These are phyloP conservation scores for Loris lydekkerianus DNA, from an alignment of 2,797 vertebrate species.

Conservation along the genomic window DNA sequence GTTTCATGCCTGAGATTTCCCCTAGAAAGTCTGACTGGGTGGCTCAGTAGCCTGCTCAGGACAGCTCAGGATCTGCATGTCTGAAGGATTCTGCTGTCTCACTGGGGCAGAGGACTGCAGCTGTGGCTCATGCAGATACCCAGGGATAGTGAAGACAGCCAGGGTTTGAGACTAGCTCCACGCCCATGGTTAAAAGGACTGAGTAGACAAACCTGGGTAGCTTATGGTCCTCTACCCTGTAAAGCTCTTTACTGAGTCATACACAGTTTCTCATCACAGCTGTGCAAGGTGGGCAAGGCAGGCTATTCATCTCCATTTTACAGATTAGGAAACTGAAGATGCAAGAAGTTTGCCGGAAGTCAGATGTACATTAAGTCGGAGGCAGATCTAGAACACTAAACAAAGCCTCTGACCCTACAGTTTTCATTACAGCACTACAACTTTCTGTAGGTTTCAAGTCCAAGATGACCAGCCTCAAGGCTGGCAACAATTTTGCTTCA, in stretches of 20 bases:
- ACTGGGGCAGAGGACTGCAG: not conserved
- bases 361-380: not conserved
- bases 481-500: not conserved
- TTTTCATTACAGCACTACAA: not conserved
- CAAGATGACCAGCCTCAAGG: not conserved
- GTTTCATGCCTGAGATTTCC: not conserved
- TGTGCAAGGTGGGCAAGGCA: not conserved
- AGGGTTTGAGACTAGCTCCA: not conserved
- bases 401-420: not conserved
- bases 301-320: slow-evolving; percentile 24
- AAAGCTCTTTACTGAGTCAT: not conserved
- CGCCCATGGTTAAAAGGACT: not conserved
- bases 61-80: fast-evolving
- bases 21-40: not conserved
- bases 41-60: no score
- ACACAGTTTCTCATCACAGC: not conserved
- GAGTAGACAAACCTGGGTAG: not conserved
- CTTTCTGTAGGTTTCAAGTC: not conserved
- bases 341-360: slow-evolving; percentile 26
- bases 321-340: slow-evolving; percentile 38
- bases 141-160: fast-evolving
- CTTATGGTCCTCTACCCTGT: not conserved
- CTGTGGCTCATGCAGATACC: no score
- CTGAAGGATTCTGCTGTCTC: fast-evolving
- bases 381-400: not conserved